Evolutionary conservation across 2,797 vertebrate species (phyloP).

Genomic region (Luscinia luscinia): DNA sequence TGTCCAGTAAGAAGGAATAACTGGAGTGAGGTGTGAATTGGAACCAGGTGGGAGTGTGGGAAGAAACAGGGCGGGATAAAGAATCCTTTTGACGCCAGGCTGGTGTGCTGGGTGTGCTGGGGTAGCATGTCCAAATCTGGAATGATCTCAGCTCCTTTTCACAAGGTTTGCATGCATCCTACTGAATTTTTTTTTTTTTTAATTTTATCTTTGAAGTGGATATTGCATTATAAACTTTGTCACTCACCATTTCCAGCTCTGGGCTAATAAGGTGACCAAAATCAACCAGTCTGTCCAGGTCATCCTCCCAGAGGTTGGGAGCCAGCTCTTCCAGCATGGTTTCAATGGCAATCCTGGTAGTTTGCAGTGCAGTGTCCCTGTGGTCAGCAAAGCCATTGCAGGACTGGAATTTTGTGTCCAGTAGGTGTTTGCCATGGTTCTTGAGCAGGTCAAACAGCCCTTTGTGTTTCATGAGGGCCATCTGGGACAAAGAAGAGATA

Average conservation of each 20-base stretch:
- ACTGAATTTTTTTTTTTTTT: not conserved
- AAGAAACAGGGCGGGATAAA: not conserved
- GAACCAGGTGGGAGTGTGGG: fast-evolving
- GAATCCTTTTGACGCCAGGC: not conserved
- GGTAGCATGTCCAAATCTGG: not conserved
- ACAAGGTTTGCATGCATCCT: not conserved
- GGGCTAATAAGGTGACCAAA: slow-evolving; percentile 87
- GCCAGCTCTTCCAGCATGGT: slow-evolving; percentile 87
- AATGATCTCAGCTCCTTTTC: not conserved
- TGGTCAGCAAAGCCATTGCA: slow-evolving; percentile 6
- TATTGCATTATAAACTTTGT: not conserved
- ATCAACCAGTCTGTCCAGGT: slow-evolving; percentile 84
- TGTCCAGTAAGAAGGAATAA: not conserved
- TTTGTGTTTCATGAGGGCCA: slow-evolving; percentile 87
- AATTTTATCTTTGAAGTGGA: not conserved
- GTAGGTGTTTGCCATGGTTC: slow-evolving; percentile 75
- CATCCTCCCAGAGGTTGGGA: slow-evolving; percentile 88
- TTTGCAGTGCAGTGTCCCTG: slow-evolving; percentile 69
- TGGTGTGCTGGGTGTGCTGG: not conserved
- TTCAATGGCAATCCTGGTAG: slow-evolving; percentile 81
- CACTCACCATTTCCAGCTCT: slow-evolving; percentile 84
- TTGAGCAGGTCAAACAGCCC: slow-evolving; percentile 84
- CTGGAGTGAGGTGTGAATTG: not conserved
- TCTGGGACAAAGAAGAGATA: slow-evolving; percentile 68
- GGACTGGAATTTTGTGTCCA: slow-evolving; percentile 84